A percentile compares a stretch with the other conserved stretches of the same genome.
These are phyloP conservation scores for Xiphophorus maculatus DNA, from an alignment of 2,113 vertebrate genomes.

Conservation along the genomic window DNA sequence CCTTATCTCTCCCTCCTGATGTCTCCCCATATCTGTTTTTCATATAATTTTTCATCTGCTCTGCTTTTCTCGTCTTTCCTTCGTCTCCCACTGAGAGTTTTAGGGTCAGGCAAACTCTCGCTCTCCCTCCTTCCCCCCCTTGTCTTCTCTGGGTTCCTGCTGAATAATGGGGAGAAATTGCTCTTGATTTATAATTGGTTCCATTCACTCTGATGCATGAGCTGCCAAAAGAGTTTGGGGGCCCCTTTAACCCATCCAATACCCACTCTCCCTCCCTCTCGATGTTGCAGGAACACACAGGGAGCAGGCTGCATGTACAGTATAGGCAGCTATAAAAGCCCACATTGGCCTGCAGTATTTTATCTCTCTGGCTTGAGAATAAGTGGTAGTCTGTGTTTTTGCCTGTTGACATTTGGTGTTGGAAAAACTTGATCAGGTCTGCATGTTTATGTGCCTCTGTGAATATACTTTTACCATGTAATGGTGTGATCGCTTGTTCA, in stretches of 20 bases:
- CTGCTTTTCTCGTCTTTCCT: conserved; percentile 52
- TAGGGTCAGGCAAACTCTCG: conserved; percentile 48
- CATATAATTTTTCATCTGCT: conserved; percentile 69
- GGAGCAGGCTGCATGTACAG: conserved; percentile 46
- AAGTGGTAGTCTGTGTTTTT: conserved; percentile 59
- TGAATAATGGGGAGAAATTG: conserved; percentile 84
- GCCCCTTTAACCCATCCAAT: conserved; percentile 45
- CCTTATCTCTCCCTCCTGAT: conserved; percentile 66
- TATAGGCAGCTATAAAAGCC: conserved; percentile 57
- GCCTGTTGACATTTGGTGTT: conserved; percentile 63
- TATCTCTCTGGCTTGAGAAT: conserved; percentile 39
- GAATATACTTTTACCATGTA: conserved; percentile 75
- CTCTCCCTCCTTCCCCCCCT: not conserved
- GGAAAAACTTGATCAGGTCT: conserved; percentile 71
- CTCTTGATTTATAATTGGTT: conserved; percentile 87
- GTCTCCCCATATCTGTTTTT: conserved; percentile 69
- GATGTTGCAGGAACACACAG: conserved; percentile 62
- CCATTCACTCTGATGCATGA: conserved; percentile 83
- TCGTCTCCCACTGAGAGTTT: conserved; percentile 65
- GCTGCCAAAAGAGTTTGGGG: conserved; percentile 78
- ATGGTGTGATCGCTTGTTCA: conserved; percentile 69
- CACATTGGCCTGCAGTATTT: conserved; percentile 40
- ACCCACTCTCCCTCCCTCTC: conserved; percentile 27
- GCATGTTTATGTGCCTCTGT: conserved; percentile 73
- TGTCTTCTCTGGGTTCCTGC: conserved; percentile 61